Percentiles rank a stretch among this genome's conserved stretches.
phyloP scores from a whole-genome alignment of 1,140 invertebrate genomes.

The Diachasmimorpha longicaudata region DNA sequence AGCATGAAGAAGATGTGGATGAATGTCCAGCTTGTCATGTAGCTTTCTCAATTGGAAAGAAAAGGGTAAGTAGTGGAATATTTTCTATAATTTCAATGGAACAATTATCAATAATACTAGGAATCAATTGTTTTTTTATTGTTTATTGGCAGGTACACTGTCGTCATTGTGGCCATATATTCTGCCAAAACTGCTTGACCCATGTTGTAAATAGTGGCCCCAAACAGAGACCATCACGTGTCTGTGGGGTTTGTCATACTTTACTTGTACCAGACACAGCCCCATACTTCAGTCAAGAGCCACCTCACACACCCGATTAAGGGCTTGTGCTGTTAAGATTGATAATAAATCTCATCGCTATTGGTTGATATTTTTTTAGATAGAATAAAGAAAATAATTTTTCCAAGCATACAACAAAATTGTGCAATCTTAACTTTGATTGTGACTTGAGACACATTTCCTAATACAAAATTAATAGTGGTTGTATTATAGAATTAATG shows the following conservation, averaged over 20 bases:
- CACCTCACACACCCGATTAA: constrained; percentile 74
- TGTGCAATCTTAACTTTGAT: constrained; percentile 47
- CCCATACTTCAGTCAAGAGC: constrained; percentile 92
- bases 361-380: constrained; percentile 2
- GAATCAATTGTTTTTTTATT: not conserved
- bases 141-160: constrained; percentile 79
- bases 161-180: constrained; percentile 94
- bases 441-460: not conserved
- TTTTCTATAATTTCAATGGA: not conserved
- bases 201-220: constrained; percentile 87
- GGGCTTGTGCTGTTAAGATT: constrained; percentile 10
- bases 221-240: constrained; percentile 81
- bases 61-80: constrained; percentile 67
- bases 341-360: constrained; percentile 27
- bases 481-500: not conserved
- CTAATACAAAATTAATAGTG: not conserved
- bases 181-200: constrained; percentile 85
- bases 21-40: constrained; percentile 86
- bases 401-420: constrained; percentile 25
- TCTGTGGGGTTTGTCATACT: constrained; percentile 97
- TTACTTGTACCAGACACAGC: constrained; percentile 91
- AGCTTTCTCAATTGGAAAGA: constrained; percentile 70
- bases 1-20: constrained; percentile 94
- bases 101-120: not conserved
- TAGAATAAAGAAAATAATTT: not conserved